A percentile compares a stretch with the other conserved stretches of the same genome.
Evolutionary conservation across 2,888 invertebrate genomes (phyloP).

Genomic region (Aphidius colemani): DNA sequence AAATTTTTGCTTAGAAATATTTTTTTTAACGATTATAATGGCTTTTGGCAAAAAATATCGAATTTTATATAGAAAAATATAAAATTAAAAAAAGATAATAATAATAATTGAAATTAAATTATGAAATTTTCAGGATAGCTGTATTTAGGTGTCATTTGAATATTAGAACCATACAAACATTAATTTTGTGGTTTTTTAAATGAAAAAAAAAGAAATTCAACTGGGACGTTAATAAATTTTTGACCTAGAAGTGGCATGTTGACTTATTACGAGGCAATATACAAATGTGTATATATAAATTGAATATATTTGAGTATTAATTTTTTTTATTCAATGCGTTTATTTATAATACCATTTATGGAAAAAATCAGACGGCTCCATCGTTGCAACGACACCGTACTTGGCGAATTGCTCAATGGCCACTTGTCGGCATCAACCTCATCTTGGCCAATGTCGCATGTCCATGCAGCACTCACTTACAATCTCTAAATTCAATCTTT

Average conservation of each 20-base stretch:
- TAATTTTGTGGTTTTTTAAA: background rate
- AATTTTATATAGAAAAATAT: no score
- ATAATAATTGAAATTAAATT: background rate
- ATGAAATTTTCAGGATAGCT: background rate
- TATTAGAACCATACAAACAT: no score
- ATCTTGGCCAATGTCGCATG: conserved; percentile 1
- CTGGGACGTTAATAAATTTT: conserved; percentile 18
- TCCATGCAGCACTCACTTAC: background rate
- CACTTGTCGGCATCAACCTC: conserved; percentile 14
- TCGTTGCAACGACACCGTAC: conserved; percentile 46
- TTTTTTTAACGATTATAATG: no score
- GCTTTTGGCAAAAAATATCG: no score
- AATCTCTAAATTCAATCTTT: conserved; percentile 10
- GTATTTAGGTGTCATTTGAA: no score
- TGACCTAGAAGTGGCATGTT: conserved; percentile 42
- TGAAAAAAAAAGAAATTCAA: background rate
- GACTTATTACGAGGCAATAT: conserved; percentile 48
- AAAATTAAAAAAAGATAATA: no score
- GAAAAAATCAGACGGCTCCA: conserved; percentile 55
- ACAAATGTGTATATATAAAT: no score
- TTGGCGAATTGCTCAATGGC: conserved; percentile 54
- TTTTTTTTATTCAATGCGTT: conserved; percentile 27
- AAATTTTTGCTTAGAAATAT: no score
- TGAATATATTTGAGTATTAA: no score
- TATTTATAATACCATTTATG: conserved; percentile 55